Evolutionary conservation across 2,797 vertebrate genomes (phyloP).

Genomic region (Pyrocephalus nanus): DNA sequence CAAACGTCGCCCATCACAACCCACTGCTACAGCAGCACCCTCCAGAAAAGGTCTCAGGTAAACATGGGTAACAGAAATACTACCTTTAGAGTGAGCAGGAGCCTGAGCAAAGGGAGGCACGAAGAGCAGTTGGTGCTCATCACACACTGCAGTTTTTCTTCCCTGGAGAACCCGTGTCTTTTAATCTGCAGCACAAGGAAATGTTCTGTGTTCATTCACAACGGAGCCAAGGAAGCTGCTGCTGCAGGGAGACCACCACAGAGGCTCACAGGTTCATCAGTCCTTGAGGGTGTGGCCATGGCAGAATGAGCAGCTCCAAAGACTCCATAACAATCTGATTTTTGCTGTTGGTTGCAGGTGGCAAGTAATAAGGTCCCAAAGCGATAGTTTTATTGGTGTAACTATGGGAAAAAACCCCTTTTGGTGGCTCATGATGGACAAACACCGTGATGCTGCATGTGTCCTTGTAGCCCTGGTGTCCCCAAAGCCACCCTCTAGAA

Average conservation of each 20-base stretch:
- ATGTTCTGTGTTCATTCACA: not conserved
- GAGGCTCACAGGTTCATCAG: not conserved
- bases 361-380: not conserved
- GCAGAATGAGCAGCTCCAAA: not conserved
- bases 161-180: not conserved
- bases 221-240: not conserved
- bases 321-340: not conserved
- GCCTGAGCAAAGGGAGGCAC: fast-evolving
- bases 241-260: fast-evolving
- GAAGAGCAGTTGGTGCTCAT: not conserved
- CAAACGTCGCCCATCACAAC: not conserved
- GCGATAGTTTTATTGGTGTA: not conserved
- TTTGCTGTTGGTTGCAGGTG: not conserved
- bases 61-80: not conserved
- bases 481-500: not conserved
- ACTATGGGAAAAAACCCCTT: not conserved
- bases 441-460: not conserved
- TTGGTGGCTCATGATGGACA: not conserved
- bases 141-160: not conserved
- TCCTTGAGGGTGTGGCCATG: fast-evolving
- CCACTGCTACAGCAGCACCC: fast-evolving
- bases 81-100: not conserved
- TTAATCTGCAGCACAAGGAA: not conserved
- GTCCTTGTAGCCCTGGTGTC: not conserved
- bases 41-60: not conserved